Evolutionary conservation across 2,113 vertebrate species (phyloP), one percentile per base, ranked within the genome.

Genomic region (Pteronura brasiliensis): DNA sequence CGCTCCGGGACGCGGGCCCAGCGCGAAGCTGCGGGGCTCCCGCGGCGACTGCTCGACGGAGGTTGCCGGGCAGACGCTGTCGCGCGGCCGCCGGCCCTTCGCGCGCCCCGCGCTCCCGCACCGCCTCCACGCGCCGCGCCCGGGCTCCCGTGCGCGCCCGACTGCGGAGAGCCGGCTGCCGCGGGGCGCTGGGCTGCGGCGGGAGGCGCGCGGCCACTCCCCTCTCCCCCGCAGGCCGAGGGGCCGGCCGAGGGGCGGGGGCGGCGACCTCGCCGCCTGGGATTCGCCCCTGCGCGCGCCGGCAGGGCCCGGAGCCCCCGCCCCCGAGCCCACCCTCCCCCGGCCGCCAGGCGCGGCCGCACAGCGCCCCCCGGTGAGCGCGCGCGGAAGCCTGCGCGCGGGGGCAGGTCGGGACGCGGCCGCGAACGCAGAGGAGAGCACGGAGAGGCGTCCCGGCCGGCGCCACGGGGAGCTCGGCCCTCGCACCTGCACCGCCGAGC

Each of bases 311-410:
- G 52, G 88, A 94, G 94, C 92, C 79, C 2, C 97, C 52, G 81
- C 44, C 96, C 87, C 86, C 85, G 76, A 31, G 72, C 55, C 5
- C 8, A 27, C 87, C 49, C 92, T 67, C 92, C 90, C 65, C 95
- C 17, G 34, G 90, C 20, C 17, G 34, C 67, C 67, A 8, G 31
- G 63, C 1, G 59, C 52, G 72, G 95, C 76, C 0, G 44, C 86
- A 92, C 96, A 98, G 98, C 98, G 98, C 98, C 98, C 81, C 95
- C 98, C 27, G 84, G 97, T 89, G 98, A 97, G 82, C 95, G 20
- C 82, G 8, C 13, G 29, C 3, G 0, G 39, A n/a, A 84, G 57
- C 6, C 86, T 34, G 34, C 3, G 55, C 20, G 13, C 17, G 12
- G 5, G 57, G 92, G 47, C 52, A 2, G 59, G 39, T 72, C 65